A percentile compares a stretch with the other conserved stretches of the same genome.
phyloP scores from a whole-genome alignment of 1,140 invertebrate genomes.

The Agrypnia vestita region DNA sequence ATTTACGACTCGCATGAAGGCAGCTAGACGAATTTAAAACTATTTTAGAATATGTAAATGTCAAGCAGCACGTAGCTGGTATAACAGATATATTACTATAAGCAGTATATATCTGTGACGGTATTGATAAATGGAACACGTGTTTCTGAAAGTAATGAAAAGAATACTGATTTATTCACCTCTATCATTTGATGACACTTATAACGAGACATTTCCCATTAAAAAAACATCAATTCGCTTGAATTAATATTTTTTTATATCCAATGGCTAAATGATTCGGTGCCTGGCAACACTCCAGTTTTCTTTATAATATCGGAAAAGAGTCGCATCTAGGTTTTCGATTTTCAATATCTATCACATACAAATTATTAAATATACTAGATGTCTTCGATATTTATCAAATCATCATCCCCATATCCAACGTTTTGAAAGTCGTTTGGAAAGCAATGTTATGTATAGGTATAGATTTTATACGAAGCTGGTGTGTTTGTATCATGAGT shows the following conservation, averaged over 20 bases:
- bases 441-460: too few species aligned
- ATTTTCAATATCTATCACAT: too few species aligned
- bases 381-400: too few species aligned
- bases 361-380: too few species aligned
- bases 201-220: background rate
- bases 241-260: conserved; percentile 1
- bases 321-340: too few species aligned
- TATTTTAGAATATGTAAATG: background rate
- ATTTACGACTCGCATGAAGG: background rate
- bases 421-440: too few species aligned
- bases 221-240: conserved; percentile 14
- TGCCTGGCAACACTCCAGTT: conserved; percentile 1
- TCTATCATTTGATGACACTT: conserved; percentile 9
- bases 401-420: too few species aligned
- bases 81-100: conserved; percentile 6
- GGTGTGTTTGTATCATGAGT: too few species aligned
- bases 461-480: too few species aligned
- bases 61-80: background rate
- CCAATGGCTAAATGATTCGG: background rate
- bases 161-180: background rate
- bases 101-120: background rate
- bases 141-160: conserved; percentile 3
- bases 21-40: background rate
- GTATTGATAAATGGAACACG: background rate
- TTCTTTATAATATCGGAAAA: background rate